Conservation (phyloP, 2,113 vertebrate genomes). For the Orientallactaga bullata region DNA sequence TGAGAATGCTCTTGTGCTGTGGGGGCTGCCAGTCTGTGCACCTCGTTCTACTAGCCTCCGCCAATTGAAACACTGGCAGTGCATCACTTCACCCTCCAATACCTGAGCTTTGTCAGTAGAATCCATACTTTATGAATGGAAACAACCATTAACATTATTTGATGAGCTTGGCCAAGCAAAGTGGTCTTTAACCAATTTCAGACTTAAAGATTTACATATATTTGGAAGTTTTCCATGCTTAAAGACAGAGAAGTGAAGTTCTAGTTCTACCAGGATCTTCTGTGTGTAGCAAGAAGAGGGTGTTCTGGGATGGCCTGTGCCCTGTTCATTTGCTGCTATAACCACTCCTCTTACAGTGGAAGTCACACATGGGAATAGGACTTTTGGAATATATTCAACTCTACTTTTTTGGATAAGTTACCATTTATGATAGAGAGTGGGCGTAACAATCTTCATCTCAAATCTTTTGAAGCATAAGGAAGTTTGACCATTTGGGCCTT, state of each 20-base stretch:
- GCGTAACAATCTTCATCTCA: slow-evolving; percentile 21
- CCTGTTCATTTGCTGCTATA: neutral
- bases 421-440: slow-evolving; percentile 15
- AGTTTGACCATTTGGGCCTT: neutral
- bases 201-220: neutral
- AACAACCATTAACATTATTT: neutral
- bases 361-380: neutral
- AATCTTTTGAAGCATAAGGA: neutral
- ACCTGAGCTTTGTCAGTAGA: neutral
- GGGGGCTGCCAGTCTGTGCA: neutral
- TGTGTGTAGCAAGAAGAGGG: neutral
- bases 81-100: neutral
- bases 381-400: neutral
- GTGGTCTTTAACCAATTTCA: slow-evolving; percentile 14
- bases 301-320: neutral
- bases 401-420: neutral
- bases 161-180: neutral
- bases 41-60: neutral
- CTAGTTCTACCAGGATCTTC: neutral
- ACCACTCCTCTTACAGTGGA: neutral
- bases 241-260: neutral
- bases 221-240: neutral
- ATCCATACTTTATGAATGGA: neutral
- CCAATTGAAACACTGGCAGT: neutral
- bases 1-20: neutral